Evolutionary conservation across 2,113 vertebrate species (phyloP), one percentile per base, ranked within the genome.

Genomic region (Gadus chalcogrammus): DNA sequence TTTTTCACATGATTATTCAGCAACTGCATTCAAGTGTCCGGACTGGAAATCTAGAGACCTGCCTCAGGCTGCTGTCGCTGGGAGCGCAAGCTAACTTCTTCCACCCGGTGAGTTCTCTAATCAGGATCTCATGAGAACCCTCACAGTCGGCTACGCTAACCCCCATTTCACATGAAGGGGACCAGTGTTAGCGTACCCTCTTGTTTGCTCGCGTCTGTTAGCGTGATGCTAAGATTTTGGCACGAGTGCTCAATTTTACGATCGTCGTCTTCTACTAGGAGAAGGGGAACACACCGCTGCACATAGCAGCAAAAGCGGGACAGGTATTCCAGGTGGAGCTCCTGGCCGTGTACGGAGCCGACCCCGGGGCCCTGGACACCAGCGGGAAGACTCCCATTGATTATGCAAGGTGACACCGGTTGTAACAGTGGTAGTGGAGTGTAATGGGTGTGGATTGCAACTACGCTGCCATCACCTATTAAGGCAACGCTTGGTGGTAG

Each of bases 1-100:
- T 62, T 62, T 31, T 24, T 28, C 22, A 58, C 17, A 58, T 58
- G 11, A 12, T 64, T 16, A 76, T 74, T 67, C 86, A 99, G 97
- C 97, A 99, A 97, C 95, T 99, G 64, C 97, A 99, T 76, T 98
- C 97, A 71, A 99, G 97, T 31, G 97, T 99, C 71, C 93, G 97
- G 80, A 99, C 97, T 4, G 97, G 97, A 42, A 99, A 98, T 61
- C 91, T 99, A 79, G 97, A 99, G 91, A 99, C 97, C 0, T 99
- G 96, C 85, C 88, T 99, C 69, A 87, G 97, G 69, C 85, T 99
- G 12, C 87, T 99, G 63, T 98, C 96, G 65, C 85, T 98, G 69
- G 96, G 97, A 90, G 96, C 96, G 4, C 97, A 98, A 80, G 95
- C 97, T 71, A 98, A 97, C 90, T 99, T 98, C 88, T 98, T 98